These are phyloP conservation scores for Pelusios castaneus DNA, from an alignment of 2,113 vertebrate genomes.

Conservation along the genomic window DNA sequence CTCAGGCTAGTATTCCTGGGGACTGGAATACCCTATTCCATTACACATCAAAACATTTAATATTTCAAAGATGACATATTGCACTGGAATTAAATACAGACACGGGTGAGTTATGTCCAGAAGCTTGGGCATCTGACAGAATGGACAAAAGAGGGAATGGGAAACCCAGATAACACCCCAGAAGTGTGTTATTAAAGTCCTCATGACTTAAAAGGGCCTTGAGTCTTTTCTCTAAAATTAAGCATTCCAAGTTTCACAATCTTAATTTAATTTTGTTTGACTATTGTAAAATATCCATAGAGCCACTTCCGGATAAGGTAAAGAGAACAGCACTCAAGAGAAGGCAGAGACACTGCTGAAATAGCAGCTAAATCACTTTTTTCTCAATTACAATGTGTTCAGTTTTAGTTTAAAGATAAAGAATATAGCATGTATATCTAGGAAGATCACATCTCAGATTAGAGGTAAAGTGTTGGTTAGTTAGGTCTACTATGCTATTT, in stretches of 20 bases:
- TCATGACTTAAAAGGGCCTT: not conserved
- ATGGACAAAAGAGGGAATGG: not conserved
- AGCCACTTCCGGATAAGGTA: not conserved
- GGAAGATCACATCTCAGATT: not conserved
- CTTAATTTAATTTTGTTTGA: not conserved
- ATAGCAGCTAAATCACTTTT: not conserved
- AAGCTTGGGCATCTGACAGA: not conserved
- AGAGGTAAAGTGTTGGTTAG: not conserved
- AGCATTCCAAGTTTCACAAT: not conserved
- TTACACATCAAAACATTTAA: not conserved
- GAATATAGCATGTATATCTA: not conserved
- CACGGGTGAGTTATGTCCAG: not conserved
- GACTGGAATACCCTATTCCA: not conserved
- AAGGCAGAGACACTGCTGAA: fast-evolving
- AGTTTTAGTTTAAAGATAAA: not conserved
- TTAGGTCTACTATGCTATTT: not conserved
- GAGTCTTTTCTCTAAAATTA: not conserved
- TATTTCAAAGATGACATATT: not conserved
- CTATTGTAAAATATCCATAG: fast-evolving
- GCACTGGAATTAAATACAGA: not conserved
- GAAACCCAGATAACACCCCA: not conserved
- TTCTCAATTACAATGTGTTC: no score
- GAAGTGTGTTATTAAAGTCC: not conserved
- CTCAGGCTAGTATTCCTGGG: not conserved
- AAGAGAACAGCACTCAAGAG: fast-evolving